A percentile compares a stretch with the other conserved stretches of the same genome.
Conservation (phyloP, 2,888 invertebrate species). For the Parasteatoda lunata region DNA sequence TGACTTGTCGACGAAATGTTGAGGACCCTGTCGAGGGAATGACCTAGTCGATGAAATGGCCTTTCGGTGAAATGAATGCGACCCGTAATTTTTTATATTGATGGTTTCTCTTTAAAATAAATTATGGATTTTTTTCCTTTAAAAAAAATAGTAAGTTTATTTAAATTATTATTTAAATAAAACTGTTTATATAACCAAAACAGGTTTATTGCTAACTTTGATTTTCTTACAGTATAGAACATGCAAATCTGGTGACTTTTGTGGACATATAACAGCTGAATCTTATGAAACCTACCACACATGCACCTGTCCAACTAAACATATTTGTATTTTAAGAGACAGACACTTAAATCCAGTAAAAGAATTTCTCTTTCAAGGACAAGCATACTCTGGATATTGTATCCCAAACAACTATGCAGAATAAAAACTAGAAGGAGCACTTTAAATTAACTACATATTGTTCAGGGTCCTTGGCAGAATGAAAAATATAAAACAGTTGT, state of each 20-base stretch:
- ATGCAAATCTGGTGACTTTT: constrained; percentile 79
- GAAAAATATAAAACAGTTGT: too few species aligned
- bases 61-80: too few species aligned
- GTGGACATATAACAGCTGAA: constrained; percentile 80
- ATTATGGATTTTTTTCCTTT: too few species aligned
- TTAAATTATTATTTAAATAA: background rate
- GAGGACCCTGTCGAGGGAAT: too few species aligned
- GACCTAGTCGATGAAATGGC: too few species aligned
- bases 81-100: too few species aligned
- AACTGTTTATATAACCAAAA: background rate
- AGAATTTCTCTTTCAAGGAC: constrained; percentile 79
- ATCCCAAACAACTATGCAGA: constrained; percentile 71
- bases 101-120: too few species aligned
- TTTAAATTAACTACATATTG: too few species aligned
- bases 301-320: constrained; percentile 79
- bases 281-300: constrained; percentile 79
- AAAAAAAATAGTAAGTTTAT: too few species aligned
- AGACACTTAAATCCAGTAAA: constrained; percentile 76
- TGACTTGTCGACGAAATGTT: too few species aligned
- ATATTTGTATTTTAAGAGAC: constrained; percentile 79
- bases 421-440: background rate
- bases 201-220: background rate
- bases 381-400: constrained; percentile 79
- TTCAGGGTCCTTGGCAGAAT: too few species aligned
- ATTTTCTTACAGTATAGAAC: constrained; percentile 74